phyloP scores from a whole-genome alignment of 2,113 vertebrate genomes.

The Microtus ochrogaster region DNA sequence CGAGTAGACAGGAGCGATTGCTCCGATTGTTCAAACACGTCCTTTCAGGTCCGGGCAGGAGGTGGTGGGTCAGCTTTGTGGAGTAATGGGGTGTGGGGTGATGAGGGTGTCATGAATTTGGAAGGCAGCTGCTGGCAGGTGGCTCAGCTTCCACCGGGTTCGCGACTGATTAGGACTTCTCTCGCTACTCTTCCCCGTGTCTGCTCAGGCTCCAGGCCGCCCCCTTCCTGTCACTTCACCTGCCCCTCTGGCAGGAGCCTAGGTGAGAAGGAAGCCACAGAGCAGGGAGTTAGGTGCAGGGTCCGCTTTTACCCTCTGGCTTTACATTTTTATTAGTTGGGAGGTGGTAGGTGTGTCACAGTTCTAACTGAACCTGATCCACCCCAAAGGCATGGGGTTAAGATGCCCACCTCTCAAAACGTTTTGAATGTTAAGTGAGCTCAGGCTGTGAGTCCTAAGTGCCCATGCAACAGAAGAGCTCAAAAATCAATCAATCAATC shows the following conservation, averaged over 20 bases:
- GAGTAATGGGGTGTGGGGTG: background rate
- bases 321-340: background rate
- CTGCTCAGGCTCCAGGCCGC: background rate
- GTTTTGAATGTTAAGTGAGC: background rate
- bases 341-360: background rate
- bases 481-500: background rate
- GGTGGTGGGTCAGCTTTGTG: background rate
- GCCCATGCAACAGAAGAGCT: background rate
- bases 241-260: background rate
- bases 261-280: background rate
- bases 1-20: background rate
- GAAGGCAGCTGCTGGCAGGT: background rate
- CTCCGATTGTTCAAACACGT: background rate
- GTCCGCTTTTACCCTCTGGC: accelerated
- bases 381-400: background rate
- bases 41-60: background rate
- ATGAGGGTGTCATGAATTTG: background rate
- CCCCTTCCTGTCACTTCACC: background rate
- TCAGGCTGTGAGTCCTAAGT: background rate
- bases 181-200: background rate
- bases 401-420: background rate
- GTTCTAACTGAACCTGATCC: background rate
- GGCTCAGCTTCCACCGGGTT: background rate
- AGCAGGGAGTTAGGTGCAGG: background rate
- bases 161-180: background rate